These are phyloP conservation scores for Notothenia rossii DNA, from an alignment of 2,113 vertebrate species.

Conservation along the genomic window DNA sequence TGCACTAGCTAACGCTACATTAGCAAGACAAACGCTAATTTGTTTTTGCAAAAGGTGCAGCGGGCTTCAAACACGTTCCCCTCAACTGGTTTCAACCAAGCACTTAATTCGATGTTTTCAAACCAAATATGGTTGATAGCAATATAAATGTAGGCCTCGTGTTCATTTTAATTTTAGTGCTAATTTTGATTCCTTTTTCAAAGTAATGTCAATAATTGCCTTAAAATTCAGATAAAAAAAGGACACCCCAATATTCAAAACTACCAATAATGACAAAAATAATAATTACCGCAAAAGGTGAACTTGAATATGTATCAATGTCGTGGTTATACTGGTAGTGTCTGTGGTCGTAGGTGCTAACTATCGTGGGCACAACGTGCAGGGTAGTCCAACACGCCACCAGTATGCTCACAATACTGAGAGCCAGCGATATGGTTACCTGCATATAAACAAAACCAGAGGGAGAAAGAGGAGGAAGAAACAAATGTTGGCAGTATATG, in stretches of 20 bases:
- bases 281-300: conserved; percentile 6
- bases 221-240: too few species aligned
- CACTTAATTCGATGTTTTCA: too few species aligned
- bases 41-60: too few species aligned
- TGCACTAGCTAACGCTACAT: too few species aligned
- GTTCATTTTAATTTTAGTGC: background rate
- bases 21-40: too few species aligned
- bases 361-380: accelerated
- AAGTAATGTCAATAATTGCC: background rate
- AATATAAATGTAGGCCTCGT: background rate
- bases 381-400: conserved; percentile 10
- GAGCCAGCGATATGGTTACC: conserved; percentile 78
- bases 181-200: background rate
- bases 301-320: accelerated
- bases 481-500: background rate
- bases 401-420: conserved; percentile 73
- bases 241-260: background rate
- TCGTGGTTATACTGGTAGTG: accelerated
- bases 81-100: too few species aligned
- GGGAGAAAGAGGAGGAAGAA: background rate
- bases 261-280: background rate
- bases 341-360: accelerated
- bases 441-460: conserved; percentile 37
- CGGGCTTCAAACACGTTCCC: too few species aligned
- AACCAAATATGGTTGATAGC: too few species aligned